Percentiles rank a stretch among this genome's conserved stretches.
These are phyloP conservation scores for Candidula unifasciata DNA, from an alignment of 2,888 invertebrate genomes.

Conservation along the genomic window DNA sequence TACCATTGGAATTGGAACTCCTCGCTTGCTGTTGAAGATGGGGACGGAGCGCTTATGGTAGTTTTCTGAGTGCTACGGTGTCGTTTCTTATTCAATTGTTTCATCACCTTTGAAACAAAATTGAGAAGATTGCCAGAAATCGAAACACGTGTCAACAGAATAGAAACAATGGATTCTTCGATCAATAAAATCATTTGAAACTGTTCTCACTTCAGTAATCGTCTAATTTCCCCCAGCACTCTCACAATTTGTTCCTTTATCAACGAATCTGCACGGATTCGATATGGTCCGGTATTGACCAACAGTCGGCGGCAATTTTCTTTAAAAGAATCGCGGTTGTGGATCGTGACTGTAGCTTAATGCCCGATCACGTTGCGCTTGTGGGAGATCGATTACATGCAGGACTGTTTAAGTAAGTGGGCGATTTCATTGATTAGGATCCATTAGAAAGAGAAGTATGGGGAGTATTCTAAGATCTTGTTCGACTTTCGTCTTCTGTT, in stretches of 20 bases:
- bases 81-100: no score
- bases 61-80: no score
- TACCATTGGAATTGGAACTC: no score
- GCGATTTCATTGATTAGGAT: slow-evolving; percentile 9
- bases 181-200: no score
- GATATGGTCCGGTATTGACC: slow-evolving; percentile 25
- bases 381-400: slow-evolving; percentile 7
- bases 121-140: no score
- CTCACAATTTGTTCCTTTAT: neutral
- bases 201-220: neutral
- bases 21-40: no score
- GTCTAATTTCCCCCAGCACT: slow-evolving; percentile 5
- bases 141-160: no score
- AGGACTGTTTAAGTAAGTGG: slow-evolving; percentile 35
- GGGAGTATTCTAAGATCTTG: neutral
- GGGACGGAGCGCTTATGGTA: no score
- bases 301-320: slow-evolving; percentile 14
- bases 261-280: slow-evolving; percentile 16
- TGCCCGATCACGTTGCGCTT: slow-evolving; percentile 17
- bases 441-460: neutral
- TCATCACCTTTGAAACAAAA: no score
- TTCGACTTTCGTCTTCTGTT: neutral
- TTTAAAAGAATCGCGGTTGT: slow-evolving; percentile 14
- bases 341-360: slow-evolving; percentile 21
- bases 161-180: no score